Evolutionary conservation across 2,888 invertebrate genomes (phyloP), one percentile per base, ranked within the genome.

Genomic region (Anoplius nigerrimus): DNA sequence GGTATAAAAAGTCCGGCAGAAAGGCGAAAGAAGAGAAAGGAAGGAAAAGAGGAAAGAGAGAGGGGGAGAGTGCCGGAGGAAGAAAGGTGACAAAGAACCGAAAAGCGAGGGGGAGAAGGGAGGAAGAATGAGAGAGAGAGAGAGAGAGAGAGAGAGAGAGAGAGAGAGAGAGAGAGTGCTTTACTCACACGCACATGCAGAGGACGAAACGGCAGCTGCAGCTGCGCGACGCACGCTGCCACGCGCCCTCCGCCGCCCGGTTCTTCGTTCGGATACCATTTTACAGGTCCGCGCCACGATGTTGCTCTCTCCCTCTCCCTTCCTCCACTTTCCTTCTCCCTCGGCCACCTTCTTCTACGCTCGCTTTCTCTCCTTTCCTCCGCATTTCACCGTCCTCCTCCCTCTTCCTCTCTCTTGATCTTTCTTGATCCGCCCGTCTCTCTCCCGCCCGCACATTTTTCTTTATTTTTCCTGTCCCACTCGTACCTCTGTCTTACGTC

Each of bases 171-270:
- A 61, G 65, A 46, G 60, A 46, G 58, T 20, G 63, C 15, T 21
- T 2, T 62, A 56, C 62, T 21, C 67, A 63, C 66, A 45, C 54
- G 60, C 69, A 62, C 66, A 60, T 55, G 71, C 46, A 53, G 63
- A 68, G 76, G 72, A 76, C 79, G 79, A 79, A 79, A 68, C 77
- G 77, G 83, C 85, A 86, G 84, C 85, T 83, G 86, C 86, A 84
- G 76, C 82, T 82, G 76, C 76, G 71, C 4, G 48, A 48, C 48
- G 48, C 48, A 48, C 67, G 73, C 75, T 82, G 86, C 86, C 86
- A 86, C 86, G 86, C 84, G 86, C 82, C 83, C 83, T 83, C 78
- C 79, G 74, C 80, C 75, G 73, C 71, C 62, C 70, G 72, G 61
- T 65, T 76, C 75, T 70, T 75, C 55, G 52, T 72, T 75, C 69